A percentile compares a stretch with the other conserved stretches of the same genome.
Conservation (phyloP, 2,888 invertebrate genomes). For the Neoitamus cyanurus region DNA sequence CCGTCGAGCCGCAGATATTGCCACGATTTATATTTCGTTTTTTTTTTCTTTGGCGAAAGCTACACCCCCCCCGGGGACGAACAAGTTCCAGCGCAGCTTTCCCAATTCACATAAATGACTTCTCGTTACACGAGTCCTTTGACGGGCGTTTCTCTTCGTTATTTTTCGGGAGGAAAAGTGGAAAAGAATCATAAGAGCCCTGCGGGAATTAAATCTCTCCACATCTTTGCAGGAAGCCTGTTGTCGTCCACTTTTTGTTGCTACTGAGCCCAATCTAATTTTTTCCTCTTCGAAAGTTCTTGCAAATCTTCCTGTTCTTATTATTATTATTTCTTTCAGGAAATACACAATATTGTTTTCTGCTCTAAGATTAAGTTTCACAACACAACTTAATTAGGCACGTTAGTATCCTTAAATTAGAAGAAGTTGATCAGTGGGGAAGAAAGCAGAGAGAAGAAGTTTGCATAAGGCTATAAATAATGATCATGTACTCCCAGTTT, state of each 20-base stretch:
- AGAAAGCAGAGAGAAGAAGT: not conserved
- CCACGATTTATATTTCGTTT: not conserved
- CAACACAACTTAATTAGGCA: not conserved
- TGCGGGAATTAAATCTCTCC: slow-evolving; percentile 1
- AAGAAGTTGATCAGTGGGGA: too few relatives aligned
- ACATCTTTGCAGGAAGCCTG: not conserved
- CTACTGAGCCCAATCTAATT: not conserved
- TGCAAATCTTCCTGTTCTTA: not conserved
- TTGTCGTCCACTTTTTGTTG: not conserved
- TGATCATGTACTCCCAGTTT: too few relatives aligned
- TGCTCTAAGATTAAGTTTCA: not conserved
- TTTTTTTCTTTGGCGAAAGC: not conserved
- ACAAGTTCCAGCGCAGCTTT: not conserved
- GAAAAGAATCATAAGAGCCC: not conserved
- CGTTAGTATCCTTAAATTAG: not conserved
- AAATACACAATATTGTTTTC: not conserved
- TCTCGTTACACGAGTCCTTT: not conserved
- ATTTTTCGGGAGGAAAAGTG: not conserved
- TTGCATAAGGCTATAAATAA: too few relatives aligned
- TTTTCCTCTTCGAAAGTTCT: not conserved
- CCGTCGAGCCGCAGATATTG: not conserved
- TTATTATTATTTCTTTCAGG: not conserved
- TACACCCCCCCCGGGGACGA: not conserved
- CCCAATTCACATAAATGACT: not conserved
- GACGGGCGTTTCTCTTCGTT: not conserved